phyloP scores from a whole-genome alignment of 2,113 vertebrate genomes.

The Gymnogyps californianus region DNA sequence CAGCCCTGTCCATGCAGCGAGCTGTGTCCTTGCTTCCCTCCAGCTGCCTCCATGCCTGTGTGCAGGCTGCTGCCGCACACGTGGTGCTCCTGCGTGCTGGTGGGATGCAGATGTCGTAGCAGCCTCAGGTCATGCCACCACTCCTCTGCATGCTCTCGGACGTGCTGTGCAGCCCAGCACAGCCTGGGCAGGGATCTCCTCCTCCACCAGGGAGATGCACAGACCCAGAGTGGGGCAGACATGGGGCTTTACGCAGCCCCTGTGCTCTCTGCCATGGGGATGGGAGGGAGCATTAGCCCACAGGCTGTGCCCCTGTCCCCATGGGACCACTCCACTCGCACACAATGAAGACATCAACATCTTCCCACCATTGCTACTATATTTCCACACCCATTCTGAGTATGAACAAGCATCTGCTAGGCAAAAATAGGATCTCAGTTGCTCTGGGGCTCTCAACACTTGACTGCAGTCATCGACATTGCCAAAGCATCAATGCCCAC shows the following conservation, averaged over 20 bases:
- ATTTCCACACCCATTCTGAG: neutral
- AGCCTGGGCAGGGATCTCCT: neutral
- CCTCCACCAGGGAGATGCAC: neutral
- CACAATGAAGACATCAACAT: neutral
- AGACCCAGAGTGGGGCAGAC: neutral
- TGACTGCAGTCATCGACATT: neutral
- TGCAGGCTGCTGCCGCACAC: neutral
- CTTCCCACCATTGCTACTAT: neutral
- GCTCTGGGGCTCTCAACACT: neutral
- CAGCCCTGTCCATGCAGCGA: accelerated
- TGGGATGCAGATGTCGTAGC: neutral
- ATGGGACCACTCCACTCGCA: neutral
- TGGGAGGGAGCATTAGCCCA: neutral
- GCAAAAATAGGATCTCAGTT: neutral
- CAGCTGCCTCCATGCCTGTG: accelerated
- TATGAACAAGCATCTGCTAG: neutral
- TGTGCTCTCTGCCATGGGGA: neutral
- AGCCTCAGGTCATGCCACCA: neutral
- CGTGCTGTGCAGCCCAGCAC: accelerated
- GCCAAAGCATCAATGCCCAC: neutral
- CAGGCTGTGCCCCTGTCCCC: neutral
- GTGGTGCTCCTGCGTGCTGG: neutral
- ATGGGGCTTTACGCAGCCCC: neutral
- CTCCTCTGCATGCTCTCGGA: accelerated
- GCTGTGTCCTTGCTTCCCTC: neutral